phyloP scores from a whole-genome alignment of 2,113 vertebrate species.

The Chaetops frenatus region DNA sequence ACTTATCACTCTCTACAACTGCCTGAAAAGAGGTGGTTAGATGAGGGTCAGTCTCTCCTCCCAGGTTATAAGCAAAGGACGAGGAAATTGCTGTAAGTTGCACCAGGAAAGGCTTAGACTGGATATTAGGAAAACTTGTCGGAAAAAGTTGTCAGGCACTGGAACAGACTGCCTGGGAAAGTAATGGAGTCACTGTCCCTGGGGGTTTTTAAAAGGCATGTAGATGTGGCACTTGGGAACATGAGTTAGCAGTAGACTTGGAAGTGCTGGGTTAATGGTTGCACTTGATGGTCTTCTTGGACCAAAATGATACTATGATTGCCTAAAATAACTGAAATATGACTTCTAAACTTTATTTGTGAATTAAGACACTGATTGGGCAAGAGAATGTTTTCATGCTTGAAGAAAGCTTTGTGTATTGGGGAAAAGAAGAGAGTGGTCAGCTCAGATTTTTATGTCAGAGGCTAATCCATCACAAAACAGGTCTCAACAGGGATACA shows the following conservation, averaged over 20 bases:
- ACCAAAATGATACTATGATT: background rate
- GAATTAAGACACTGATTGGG: background rate
- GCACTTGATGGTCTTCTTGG: background rate
- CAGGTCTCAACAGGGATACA: background rate
- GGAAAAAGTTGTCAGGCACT: background rate
- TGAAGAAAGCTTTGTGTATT: background rate
- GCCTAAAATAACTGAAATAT: background rate
- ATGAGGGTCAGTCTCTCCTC: background rate
- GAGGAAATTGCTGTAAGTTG: background rate
- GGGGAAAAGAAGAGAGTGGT: rapidly evolving
- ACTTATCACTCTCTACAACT: background rate
- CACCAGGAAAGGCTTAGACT: background rate
- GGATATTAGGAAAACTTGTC: background rate
- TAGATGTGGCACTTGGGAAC: background rate
- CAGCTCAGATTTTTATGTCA: background rate
- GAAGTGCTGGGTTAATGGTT: too few relatives aligned
- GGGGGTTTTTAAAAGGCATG: background rate
- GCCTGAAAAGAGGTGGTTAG: too few relatives aligned
- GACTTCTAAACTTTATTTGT: background rate
- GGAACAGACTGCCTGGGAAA: background rate
- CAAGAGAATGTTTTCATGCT: background rate
- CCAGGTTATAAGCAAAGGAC: rapidly evolving
- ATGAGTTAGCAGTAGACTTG: background rate
- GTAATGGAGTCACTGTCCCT: background rate
- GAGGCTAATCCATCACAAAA: background rate